Percentiles rank a stretch among this genome's conserved stretches.
These are phyloP conservation scores for Anolis carolinensis DNA, from an alignment of 2,113 vertebrate species.

Conservation along the genomic window DNA sequence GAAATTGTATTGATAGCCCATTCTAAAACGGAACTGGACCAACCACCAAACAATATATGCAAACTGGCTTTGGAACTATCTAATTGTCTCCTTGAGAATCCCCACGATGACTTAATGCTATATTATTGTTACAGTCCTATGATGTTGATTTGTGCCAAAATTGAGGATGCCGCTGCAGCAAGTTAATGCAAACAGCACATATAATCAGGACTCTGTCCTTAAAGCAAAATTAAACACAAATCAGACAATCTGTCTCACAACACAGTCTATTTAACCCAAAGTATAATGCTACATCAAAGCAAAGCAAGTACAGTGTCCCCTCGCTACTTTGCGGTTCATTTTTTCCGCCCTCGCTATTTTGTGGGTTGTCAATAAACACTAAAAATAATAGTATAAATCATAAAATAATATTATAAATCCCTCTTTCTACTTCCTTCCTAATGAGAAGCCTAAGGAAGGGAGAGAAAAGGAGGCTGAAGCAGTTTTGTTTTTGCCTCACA, in stretches of 20 bases:
- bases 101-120: too few relatives aligned
- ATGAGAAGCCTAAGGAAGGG: too few relatives aligned
- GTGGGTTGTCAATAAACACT: too few relatives aligned
- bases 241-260: background rate
- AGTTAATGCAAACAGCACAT: background rate
- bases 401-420: too few relatives aligned
- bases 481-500: too few relatives aligned
- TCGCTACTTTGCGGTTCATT: too few relatives aligned
- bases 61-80: background rate
- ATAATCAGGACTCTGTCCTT: background rate
- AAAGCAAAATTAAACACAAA: background rate
- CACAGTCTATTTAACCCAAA: background rate
- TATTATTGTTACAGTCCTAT: background rate
- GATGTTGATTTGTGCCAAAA: background rate
- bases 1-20: background rate
- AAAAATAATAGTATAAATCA: too few relatives aligned
- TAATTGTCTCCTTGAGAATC: background rate
- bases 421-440: too few relatives aligned
- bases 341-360: too few relatives aligned
- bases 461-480: too few relatives aligned
- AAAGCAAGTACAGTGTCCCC: too few relatives aligned
- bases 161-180: background rate
- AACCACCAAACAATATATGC: background rate
- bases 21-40: background rate
- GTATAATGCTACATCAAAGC: background rate